phyloP scores from a whole-genome alignment of 1,140 invertebrate genomes.

The Aphelinus atriplicis region DNA sequence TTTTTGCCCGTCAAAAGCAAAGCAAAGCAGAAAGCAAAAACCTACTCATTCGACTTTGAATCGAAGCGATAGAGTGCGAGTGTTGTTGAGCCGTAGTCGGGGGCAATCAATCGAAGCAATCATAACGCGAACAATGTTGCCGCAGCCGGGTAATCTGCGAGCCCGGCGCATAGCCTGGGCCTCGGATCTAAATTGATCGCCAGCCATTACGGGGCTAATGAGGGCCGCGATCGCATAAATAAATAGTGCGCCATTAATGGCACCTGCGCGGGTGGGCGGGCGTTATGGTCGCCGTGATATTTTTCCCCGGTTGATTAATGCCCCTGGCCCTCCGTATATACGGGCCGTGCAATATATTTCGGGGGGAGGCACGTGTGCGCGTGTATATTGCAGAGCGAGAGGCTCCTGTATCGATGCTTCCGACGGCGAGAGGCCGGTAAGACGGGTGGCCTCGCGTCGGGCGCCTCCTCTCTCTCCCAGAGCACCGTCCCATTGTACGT shows the following conservation, averaged over 20 bases:
- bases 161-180: too few species aligned
- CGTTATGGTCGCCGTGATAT: slow-evolving; percentile 50
- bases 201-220: too few species aligned
- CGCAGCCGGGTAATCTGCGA: too few species aligned
- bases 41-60: too few species aligned
- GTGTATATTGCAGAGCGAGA: background rate
- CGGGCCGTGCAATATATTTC: slow-evolving; percentile 21
- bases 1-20: too few species aligned
- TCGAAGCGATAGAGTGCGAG: too few species aligned
- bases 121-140: too few species aligned
- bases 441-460: slow-evolving; percentile 38
- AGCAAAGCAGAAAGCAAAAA: too few species aligned
- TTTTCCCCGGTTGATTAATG: slow-evolving; percentile 29
- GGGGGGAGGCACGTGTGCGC: background rate
- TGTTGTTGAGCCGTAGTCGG: too few species aligned
- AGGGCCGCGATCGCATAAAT: background rate
- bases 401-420: slow-evolving; percentile 33
- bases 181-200: too few species aligned
- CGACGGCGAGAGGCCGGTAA: slow-evolving; percentile 22
- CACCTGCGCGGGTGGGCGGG: background rate
- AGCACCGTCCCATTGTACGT: too few species aligned
- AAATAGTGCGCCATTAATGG: slow-evolving; percentile 24
- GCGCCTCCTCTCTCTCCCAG: slow-evolving; percentile 12
- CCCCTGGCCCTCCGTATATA: background rate
- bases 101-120: too few species aligned